Percentiles rank a stretch among this genome's conserved stretches.
phyloP scores from a whole-genome alignment of 2,888 invertebrate species.

The Tyria jacobaeae region DNA sequence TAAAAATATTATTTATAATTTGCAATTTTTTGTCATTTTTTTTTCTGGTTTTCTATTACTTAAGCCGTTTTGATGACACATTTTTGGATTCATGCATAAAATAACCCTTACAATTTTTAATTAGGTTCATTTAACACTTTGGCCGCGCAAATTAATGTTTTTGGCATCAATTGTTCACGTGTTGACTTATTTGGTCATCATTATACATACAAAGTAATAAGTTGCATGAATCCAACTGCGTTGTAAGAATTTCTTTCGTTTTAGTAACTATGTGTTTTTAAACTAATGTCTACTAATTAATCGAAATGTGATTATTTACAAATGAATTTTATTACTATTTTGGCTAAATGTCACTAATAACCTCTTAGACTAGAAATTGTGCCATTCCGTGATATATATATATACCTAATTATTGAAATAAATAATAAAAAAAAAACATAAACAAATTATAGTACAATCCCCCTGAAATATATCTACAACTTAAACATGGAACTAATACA shows the following conservation, averaged over 20 bases:
- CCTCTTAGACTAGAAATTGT: constrained; percentile 80
- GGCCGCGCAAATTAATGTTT: constrained; percentile 49
- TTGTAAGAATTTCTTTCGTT: constrained; percentile 77
- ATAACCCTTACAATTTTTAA: constrained; percentile 21
- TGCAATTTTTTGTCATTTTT: constrained; percentile 62
- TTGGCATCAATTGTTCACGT: constrained; percentile 45
- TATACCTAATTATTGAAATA: constrained; percentile 52
- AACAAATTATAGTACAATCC: constrained; percentile 51
- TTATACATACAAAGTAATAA: neutral
- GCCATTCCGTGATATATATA: constrained; percentile 70
- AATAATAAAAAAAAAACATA: constrained; percentile 50
- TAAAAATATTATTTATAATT: constrained; percentile 82
- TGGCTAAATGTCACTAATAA: constrained; percentile 85
- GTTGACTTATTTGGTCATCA: constrained; percentile 12
- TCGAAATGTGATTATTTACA: constrained; percentile 82
- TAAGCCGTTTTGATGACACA: constrained; percentile 63
- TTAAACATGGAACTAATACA: constrained; percentile 61
- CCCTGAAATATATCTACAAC: constrained; percentile 73
- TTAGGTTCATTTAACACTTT: constrained; percentile 39
- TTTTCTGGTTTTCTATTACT: constrained; percentile 55
- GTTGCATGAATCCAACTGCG: constrained; percentile 70
- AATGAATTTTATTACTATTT: constrained; percentile 79
- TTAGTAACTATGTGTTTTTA: constrained; percentile 69
- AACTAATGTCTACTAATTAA: constrained; percentile 69
- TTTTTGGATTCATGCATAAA: constrained; percentile 64